Conservation (phyloP, 1,140 invertebrate genomes). For the Cheumatopsyche charites region DNA sequence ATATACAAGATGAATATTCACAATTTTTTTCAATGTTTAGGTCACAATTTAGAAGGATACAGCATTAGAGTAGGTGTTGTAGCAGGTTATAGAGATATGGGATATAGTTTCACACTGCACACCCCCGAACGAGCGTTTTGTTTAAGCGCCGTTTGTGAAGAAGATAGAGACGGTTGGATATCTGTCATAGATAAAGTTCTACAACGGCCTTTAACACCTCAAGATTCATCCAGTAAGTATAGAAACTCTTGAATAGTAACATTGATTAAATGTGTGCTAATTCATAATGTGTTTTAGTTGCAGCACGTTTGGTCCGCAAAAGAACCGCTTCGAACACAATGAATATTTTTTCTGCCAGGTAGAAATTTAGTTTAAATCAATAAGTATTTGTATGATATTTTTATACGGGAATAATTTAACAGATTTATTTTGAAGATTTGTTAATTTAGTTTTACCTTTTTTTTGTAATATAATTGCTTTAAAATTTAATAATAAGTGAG, state of each 20-base stretch:
- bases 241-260: background rate
- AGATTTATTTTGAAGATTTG: background rate
- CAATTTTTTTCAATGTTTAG: conserved; percentile 56
- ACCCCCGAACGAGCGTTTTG: conserved; percentile 83
- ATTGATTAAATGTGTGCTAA: background rate
- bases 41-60: conserved; percentile 77
- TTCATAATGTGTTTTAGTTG: conserved; percentile 65
- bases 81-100: conserved; percentile 72
- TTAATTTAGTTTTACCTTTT: conserved; percentile 15
- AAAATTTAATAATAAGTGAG: too few relatives aligned
- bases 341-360: conserved; percentile 74
- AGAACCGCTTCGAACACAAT: conserved; percentile 72
- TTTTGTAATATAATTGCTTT: conserved; percentile 1
- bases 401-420: conserved; percentile 24
- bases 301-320: conserved; percentile 73
- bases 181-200: conserved; percentile 76
- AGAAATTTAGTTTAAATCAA: conserved; percentile 50
- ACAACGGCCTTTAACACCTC: conserved; percentile 75
- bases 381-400: conserved; percentile 18
- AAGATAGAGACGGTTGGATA: conserved; percentile 83
- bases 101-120: conserved; percentile 84
- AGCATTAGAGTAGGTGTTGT: conserved; percentile 67
- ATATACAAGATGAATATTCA: background rate
- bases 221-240: conserved; percentile 78
- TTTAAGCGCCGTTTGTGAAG: conserved; percentile 78